Evolutionary conservation across 1,140 invertebrate genomes (phyloP).

Genomic region (Euura lappo): DNA sequence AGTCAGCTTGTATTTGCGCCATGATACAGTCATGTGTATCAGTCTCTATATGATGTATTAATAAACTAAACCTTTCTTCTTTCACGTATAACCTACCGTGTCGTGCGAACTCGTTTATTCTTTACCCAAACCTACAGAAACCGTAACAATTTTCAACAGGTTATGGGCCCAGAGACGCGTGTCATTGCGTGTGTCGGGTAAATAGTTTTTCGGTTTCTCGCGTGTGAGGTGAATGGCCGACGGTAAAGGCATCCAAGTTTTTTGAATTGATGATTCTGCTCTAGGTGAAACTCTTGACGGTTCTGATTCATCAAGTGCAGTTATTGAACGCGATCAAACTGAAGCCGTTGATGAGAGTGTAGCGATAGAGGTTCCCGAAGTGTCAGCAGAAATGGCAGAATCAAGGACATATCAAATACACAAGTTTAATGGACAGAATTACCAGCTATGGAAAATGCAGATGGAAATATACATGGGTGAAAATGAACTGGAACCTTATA

Average conservation of each 20-base stretch:
- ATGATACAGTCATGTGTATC: neutral
- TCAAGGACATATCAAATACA: slow-evolving; percentile 21
- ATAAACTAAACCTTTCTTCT: neutral
- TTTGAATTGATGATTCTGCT: neutral
- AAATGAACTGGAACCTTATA: slow-evolving; percentile 16
- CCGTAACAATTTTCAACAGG: neutral
- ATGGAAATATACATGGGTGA: slow-evolving; percentile 24
- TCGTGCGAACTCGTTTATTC: neutral
- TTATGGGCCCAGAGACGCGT: neutral
- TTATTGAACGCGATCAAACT: neutral
- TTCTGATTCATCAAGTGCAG: neutral
- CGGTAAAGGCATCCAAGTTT: neutral
- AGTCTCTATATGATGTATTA: neutral
- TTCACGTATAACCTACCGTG: neutral
- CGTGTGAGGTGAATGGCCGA: neutral
- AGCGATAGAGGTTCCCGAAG: neutral
- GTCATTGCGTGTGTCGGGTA: neutral
- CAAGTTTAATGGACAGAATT: slow-evolving; percentile 22
- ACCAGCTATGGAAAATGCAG: slow-evolving; percentile 16
- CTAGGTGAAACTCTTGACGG: neutral
- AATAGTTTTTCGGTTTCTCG: neutral
- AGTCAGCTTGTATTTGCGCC: neutral
- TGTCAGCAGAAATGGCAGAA: neutral
- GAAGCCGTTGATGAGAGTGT: neutral
- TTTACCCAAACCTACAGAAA: neutral